Base-by-base conservation (phyloP, 1,140 invertebrate genomes). In the Trypoxylus dichotomus region DNA sequence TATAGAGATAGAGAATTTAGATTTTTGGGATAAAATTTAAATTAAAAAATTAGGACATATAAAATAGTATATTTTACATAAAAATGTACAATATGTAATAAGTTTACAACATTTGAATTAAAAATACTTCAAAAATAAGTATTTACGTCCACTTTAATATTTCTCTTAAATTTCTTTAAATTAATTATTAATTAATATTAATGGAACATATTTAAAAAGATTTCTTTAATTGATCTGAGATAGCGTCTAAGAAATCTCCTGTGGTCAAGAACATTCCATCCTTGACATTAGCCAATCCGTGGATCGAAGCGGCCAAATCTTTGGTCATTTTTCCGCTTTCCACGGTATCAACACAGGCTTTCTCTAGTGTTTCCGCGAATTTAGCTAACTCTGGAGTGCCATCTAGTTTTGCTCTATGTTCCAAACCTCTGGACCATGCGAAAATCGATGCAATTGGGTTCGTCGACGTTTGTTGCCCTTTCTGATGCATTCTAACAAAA, bases 391-490 rank as follows among this genome's bases (percentile, higher is more conserved):
- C 93, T 0, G 90, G 87, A 74, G 94, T 97, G 60, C 89, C 87
- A 83, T 97, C 96, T 2, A 97, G 87, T 83, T 94, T 93, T 29
- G 94, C 95, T 80, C 96, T 89, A 84, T 97, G 96, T 54, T 91
- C 88, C 24, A 97, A 88, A 13, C 96, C 96, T 58, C 95, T 86
- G 2, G 95, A 95, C 96, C 96, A 97, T 1, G 96, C 96, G 89
- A 95, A 97, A 80, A 97, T 97, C 6, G 95, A 96, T 3, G 96
- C 96, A 79, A 97, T 94, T 24, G 95, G 94, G 88, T 97, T 97
- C 42, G 95, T 97, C 68, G 94, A 96, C 1, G 95, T 97, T 80
- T 92, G 91, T 83, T 93, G 90, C 27, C 95, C 95, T 86, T 93
- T 91, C 86, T 94, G 93, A 85, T 94, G 93, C 88, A 91, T 87